Conservation (phyloP, 1,140 invertebrate genomes). For the Ceratoteleas bidentatus region DNA sequence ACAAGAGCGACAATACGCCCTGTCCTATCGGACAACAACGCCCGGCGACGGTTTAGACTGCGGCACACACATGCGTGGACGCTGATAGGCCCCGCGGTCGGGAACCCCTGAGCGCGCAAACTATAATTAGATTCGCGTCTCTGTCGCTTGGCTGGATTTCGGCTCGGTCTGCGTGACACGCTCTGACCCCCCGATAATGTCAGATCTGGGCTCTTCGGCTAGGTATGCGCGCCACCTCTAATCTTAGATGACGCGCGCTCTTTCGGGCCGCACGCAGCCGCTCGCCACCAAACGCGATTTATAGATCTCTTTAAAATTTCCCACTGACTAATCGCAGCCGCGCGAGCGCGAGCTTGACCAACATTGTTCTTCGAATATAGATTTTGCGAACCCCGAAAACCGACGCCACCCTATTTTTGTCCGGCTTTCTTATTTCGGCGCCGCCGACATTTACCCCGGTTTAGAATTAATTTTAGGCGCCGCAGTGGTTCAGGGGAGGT, state of each 20-base stretch:
- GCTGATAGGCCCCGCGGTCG: slow-evolving; percentile 51
- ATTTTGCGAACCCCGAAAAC: slow-evolving; percentile 18
- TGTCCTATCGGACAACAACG: slow-evolving; percentile 35
- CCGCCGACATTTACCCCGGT: too few relatives aligned
- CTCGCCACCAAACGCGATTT: slow-evolving; percentile 28
- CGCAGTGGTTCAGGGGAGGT: too few relatives aligned
- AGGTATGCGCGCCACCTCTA: slow-evolving; percentile 77
- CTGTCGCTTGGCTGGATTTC: slow-evolving; percentile 70
- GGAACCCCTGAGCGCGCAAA: slow-evolving; percentile 49
- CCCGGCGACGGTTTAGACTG: slow-evolving; percentile 28
- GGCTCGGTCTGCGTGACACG: slow-evolving; percentile 68
- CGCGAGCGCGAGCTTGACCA: slow-evolving; percentile 38
- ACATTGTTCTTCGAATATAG: slow-evolving; percentile 46
- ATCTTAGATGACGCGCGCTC: slow-evolving; percentile 73
- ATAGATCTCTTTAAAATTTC: slow-evolving; percentile 44
- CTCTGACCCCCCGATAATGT: slow-evolving; percentile 78
- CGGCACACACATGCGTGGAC: slow-evolving; percentile 18
- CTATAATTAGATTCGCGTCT: slow-evolving; percentile 72
- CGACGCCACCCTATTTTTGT: slow-evolving; percentile 1
- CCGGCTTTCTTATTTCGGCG: neutral
- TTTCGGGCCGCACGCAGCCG: slow-evolving; percentile 6
- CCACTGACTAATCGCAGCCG: slow-evolving; percentile 35
- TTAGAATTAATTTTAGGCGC: too few relatives aligned
- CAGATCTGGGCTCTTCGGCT: slow-evolving; percentile 69
- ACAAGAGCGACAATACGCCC: slow-evolving; percentile 21